Evolutionary conservation across 2,888 invertebrate species (phyloP).

Genomic region (Melanargia galathea): DNA sequence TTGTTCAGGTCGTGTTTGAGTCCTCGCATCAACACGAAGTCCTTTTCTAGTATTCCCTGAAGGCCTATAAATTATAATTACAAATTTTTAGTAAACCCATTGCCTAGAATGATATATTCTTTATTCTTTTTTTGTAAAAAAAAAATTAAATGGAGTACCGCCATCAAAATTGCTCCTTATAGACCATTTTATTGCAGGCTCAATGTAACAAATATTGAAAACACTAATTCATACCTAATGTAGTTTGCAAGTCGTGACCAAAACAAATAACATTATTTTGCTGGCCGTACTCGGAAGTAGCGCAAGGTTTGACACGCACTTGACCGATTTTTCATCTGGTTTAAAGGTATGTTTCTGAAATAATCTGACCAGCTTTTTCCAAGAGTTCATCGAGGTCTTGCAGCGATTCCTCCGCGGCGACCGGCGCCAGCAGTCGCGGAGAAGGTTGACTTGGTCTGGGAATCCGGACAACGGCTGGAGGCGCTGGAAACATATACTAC

Average conservation of each 20-base stretch:
- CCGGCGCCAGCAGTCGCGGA: slow-evolving; percentile 48
- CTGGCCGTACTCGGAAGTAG: no score
- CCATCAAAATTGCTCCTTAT: no score
- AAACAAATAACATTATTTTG: no score
- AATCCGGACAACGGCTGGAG: slow-evolving; percentile 22
- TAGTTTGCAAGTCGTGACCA: no score
- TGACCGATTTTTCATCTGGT: no score
- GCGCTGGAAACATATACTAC: slow-evolving; percentile 28
- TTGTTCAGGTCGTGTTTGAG: slow-evolving; percentile 78
- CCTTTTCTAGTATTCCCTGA: slow-evolving; percentile 69
- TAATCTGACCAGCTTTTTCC: slow-evolving; percentile 61
- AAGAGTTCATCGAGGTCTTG: slow-evolving; percentile 62
- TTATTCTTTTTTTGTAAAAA: no score
- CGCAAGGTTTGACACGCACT: no score
- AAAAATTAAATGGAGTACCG: no score
- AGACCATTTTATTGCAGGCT: no score
- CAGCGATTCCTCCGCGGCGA: slow-evolving; percentile 47
- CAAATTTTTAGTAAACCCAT: neutral
- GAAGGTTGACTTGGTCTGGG: slow-evolving; percentile 39
- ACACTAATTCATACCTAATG: no score
- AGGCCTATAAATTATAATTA: slow-evolving; percentile 54
- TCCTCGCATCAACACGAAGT: slow-evolving; percentile 73
- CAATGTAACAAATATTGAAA: no score
- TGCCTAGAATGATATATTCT: no score
- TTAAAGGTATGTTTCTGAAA: neutral